phyloP scores from a whole-genome alignment of 2,113 vertebrate genomes.

The Oreochromis tanganicae region DNA sequence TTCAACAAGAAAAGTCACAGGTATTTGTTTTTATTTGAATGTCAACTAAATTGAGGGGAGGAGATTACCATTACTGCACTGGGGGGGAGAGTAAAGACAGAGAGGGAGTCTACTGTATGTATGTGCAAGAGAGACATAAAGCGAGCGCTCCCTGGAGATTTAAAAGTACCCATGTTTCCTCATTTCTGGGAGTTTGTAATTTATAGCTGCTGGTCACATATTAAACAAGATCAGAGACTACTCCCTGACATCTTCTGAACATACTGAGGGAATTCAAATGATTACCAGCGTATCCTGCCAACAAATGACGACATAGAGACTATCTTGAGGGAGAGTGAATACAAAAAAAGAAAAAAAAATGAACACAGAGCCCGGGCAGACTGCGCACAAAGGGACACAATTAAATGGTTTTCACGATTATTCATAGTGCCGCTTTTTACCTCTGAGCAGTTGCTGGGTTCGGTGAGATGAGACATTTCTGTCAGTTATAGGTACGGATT shows the following conservation, averaged over 20 bases:
- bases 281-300: conserved; percentile 66
- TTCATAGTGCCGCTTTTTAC: conserved; percentile 43
- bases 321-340: conserved; percentile 50
- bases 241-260: conserved; percentile 68
- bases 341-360: conserved; percentile 7
- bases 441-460: conserved; percentile 37
- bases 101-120: neutral
- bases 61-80: conserved; percentile 29
- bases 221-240: conserved; percentile 75
- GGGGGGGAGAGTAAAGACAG: neutral
- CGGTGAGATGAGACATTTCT: conserved; percentile 42
- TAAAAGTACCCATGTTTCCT: conserved; percentile 66
- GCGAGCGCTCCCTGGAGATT: conserved; percentile 52
- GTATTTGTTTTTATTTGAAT: conserved; percentile 65
- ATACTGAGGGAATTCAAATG: conserved; percentile 71
- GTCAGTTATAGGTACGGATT: conserved; percentile 34
- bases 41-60: conserved; percentile 57
- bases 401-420: conserved; percentile 61
- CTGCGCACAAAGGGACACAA: conserved; percentile 58
- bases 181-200: conserved; percentile 71
- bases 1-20: conserved; percentile 46
- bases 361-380: conserved; percentile 33
- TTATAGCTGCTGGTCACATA: conserved; percentile 75
- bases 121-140: conserved; percentile 22
- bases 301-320: conserved; percentile 67